Conservation (phyloP, 2,888 invertebrate species). For the Cheilosia vernalis region DNA sequence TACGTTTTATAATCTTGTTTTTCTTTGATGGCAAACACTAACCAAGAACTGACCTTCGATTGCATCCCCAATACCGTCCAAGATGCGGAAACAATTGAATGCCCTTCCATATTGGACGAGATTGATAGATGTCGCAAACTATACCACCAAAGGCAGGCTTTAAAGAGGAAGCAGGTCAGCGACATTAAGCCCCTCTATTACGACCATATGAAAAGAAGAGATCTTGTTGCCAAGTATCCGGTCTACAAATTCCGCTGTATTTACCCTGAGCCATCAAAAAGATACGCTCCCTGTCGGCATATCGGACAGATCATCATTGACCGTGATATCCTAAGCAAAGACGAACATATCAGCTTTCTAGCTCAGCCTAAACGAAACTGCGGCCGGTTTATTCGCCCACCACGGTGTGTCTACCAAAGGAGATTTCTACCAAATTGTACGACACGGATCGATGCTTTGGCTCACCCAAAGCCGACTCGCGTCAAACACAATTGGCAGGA, state of each 20-base stretch:
- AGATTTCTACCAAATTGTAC: constrained; percentile 80
- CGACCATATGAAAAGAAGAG: constrained; percentile 73
- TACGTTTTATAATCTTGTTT: constrained; percentile 3
- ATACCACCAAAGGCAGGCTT: constrained; percentile 77
- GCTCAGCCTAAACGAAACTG: constrained; percentile 80
- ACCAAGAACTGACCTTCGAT: constrained; percentile 76
- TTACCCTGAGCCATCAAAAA: constrained; percentile 76
- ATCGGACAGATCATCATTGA: constrained; percentile 80
- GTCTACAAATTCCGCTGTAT: constrained; percentile 78
- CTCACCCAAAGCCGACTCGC: constrained; percentile 78
- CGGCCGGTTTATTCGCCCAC: constrained; percentile 69
- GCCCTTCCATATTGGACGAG: constrained; percentile 79
- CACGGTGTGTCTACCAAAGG: constrained; percentile 77
- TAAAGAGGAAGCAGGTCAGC: constrained; percentile 58
- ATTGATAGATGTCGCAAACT: constrained; percentile 78
- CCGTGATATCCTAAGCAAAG: constrained; percentile 80
- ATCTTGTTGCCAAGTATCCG: constrained; percentile 72
- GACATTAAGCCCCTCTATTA: constrained; percentile 78
- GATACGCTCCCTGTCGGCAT: constrained; percentile 79
- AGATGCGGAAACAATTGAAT: constrained; percentile 43
- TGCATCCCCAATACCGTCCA: constrained; percentile 75
- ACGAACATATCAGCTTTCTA: constrained; percentile 80
- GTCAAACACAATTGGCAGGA: constrained; percentile 78
- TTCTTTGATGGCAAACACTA: constrained; percentile 44
- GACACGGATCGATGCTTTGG: constrained; percentile 79